phyloP scores from a whole-genome alignment of 2,888 invertebrate genomes.

The Tetanocera ferruginea region DNA sequence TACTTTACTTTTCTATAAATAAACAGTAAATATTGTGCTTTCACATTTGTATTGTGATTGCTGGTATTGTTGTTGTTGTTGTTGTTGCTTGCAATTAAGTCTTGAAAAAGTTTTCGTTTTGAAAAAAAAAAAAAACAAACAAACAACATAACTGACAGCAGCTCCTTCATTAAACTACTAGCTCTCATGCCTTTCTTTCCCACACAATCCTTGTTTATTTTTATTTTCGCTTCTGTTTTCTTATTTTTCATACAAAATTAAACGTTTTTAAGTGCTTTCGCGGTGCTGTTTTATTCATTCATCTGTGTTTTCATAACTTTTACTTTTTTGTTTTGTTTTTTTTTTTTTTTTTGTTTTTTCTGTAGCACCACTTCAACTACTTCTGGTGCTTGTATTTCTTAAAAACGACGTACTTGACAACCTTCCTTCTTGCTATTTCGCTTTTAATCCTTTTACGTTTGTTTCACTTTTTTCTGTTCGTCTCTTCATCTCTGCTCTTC shows the following conservation, averaged over 20 bases:
- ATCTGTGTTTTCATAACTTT: slow-evolving; percentile 21
- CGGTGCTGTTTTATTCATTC: slow-evolving; percentile 14
- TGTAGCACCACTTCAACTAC: background rate
- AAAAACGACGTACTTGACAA: slow-evolving; percentile 10
- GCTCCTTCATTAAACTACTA: no score
- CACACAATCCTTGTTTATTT: background rate
- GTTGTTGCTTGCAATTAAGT: no score
- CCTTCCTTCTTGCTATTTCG: slow-evolving; percentile 11
- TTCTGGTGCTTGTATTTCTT: slow-evolving; percentile 18
- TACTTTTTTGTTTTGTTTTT: background rate
- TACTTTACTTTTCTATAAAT: no score
- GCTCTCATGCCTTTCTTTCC: no score
- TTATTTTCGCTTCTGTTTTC: background rate
- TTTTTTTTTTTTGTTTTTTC: background rate
- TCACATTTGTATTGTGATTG: no score
- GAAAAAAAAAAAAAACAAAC: no score
- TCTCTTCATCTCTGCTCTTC: background rate
- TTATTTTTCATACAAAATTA: slow-evolving; percentile 21
- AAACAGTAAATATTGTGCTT: no score
- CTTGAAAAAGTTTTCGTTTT: no score
- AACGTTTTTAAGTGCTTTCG: slow-evolving; percentile 36
- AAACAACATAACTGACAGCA: no score
- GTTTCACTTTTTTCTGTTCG: background rate
- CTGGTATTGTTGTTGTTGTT: no score
- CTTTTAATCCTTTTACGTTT: slow-evolving; percentile 25